Evolutionary conservation across 2,797 vertebrate genomes (phyloP).

Genomic region (Anolis apletophallus): DNA sequence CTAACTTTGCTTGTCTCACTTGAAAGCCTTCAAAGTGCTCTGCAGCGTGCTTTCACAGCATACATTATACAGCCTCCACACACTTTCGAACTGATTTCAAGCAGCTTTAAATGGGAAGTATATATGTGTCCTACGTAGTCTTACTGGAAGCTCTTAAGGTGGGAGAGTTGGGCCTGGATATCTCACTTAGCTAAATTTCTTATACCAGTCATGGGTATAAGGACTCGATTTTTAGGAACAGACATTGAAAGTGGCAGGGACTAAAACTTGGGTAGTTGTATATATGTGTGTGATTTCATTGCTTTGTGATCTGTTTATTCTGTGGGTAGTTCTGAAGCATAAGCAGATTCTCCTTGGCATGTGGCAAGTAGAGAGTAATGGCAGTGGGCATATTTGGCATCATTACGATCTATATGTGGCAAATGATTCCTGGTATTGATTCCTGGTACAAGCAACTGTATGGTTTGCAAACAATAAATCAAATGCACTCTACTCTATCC

Average conservation of each 20-base stretch:
- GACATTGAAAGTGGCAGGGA: background rate
- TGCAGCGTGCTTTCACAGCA: no score
- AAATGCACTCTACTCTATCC: background rate
- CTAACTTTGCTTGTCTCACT: no score
- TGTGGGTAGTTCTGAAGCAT: background rate
- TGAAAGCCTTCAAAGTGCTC: no score
- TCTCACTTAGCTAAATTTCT: no score
- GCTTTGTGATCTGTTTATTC: background rate
- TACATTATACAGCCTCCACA: no score
- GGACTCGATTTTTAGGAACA: no score
- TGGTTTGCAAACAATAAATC: background rate
- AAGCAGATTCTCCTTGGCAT: background rate
- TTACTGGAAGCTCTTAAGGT: no score
- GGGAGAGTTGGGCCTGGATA: no score
- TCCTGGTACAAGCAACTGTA: background rate
- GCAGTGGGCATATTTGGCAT: background rate
- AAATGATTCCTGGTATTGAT: background rate
- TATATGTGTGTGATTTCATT: background rate
- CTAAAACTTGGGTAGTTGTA: background rate
- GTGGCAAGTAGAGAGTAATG: background rate
- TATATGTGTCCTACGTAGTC: no score
- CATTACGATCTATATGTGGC: background rate
- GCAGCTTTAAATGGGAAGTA: no score
- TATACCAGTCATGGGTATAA: no score
- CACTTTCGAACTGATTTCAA: no score